Conservation (phyloP, 2,797 vertebrate genomes). For the Synanceia verrucosa region DNA sequence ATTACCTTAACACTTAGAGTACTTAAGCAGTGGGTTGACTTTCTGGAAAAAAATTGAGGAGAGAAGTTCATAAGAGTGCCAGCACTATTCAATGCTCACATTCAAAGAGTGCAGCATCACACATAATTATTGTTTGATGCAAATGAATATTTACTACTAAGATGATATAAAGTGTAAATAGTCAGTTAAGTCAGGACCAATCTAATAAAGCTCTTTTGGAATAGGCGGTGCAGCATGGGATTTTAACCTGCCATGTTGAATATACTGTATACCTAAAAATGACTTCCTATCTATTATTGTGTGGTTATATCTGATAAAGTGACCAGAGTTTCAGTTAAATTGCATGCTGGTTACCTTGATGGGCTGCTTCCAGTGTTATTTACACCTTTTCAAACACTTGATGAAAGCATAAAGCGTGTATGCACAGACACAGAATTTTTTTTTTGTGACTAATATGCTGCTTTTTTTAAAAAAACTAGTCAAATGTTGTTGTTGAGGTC, state of each 20-base stretch:
- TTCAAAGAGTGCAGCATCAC: neutral
- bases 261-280: neutral
- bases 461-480: neutral
- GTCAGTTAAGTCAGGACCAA: neutral
- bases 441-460: neutral
- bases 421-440: neutral
- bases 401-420: neutral
- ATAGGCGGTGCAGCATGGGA: neutral
- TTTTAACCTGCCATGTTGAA: constrained; percentile 15
- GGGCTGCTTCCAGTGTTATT: constrained; percentile 1
- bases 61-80: neutral
- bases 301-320: constrained; percentile 12
- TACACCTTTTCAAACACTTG: neutral
- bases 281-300: constrained; percentile 13
- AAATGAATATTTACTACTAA: neutral
- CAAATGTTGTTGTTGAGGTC: neutral
- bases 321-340: constrained; percentile 10
- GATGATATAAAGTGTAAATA: neutral
- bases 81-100: neutral
- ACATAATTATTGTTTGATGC: neutral
- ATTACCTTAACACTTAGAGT: neutral
- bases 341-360: constrained; percentile 18
- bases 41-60: neutral
- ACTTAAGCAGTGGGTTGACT: neutral
- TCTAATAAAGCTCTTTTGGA: neutral